These are phyloP conservation scores for Cossypha niveicapilla DNA, from an alignment of 2,797 vertebrate genomes.

Conservation along the genomic window DNA sequence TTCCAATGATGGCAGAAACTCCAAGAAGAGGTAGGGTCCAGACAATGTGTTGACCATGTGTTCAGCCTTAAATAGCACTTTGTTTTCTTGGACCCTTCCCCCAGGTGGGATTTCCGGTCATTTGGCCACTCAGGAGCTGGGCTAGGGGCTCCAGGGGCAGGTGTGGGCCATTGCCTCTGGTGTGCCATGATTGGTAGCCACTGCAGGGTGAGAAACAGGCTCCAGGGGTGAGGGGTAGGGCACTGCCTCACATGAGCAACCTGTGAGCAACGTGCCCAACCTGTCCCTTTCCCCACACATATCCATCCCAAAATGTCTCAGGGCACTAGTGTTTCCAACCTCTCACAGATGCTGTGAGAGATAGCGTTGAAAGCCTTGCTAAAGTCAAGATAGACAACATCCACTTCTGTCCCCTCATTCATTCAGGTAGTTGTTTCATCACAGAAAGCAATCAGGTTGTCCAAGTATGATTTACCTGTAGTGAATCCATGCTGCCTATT, in stretches of 20 bases:
- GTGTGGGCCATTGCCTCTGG: not conserved
- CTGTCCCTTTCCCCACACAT: not conserved
- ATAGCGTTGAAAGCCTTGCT: fast-evolving
- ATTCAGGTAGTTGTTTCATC: not conserved
- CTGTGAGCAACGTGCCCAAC: no score
- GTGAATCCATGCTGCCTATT: not conserved
- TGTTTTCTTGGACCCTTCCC: not conserved
- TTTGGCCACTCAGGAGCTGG: not conserved
- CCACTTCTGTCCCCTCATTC: not conserved
- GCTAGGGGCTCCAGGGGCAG: not conserved
- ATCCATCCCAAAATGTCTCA: fast-evolving
- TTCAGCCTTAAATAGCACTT: not conserved
- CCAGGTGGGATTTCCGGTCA: not conserved
- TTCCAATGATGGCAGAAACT: not conserved
- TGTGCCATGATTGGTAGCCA: not conserved
- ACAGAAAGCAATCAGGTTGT: not conserved
- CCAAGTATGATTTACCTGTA: not conserved
- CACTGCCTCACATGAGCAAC: not conserved
- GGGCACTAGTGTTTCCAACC: no score
- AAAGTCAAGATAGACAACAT: not conserved
- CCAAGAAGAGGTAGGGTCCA: not conserved
- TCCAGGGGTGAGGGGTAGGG: not conserved
- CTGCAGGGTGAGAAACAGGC: not conserved
- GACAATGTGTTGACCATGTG: fast-evolving
- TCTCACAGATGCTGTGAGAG: not conserved